These are phyloP conservation scores for Dromaius novaehollandiae DNA, from an alignment of 2,113 vertebrate species.

Conservation along the genomic window DNA sequence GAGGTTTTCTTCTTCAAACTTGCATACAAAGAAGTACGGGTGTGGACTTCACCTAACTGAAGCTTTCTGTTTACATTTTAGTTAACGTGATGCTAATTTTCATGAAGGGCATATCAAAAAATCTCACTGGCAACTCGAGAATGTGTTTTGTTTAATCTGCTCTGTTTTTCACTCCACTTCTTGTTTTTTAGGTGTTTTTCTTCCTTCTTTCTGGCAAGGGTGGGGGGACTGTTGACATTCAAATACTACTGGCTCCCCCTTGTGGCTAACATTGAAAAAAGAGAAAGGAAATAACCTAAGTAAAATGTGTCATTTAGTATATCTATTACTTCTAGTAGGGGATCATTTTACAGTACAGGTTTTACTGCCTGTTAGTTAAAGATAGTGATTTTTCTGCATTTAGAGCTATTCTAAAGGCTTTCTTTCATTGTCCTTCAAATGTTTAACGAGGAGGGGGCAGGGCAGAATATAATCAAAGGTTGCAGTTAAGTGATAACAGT, in stretches of 20 bases:
- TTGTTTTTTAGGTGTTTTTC: not conserved
- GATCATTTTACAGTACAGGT: not conserved
- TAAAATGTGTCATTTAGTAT: too few species aligned
- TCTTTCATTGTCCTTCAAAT: not conserved
- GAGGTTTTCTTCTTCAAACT: not conserved
- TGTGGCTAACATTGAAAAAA: not conserved
- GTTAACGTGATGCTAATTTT: not conserved
- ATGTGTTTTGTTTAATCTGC: not conserved
- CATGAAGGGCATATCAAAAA: not conserved
- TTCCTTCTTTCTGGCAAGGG: too few species aligned
- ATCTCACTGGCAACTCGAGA: not conserved
- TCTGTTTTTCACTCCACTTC: not conserved
- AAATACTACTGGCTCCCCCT: slow-evolving; percentile 30
- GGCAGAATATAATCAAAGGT: not conserved
- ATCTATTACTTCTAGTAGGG: not conserved
- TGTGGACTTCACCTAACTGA: not conserved
- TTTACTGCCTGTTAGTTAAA: not conserved
- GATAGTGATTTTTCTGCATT: not conserved
- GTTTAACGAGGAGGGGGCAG: accelerated
- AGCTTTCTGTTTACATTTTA: not conserved
- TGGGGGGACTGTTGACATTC: not conserved
- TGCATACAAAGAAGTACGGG: accelerated
- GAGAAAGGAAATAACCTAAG: not conserved
- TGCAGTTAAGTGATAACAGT: not conserved
- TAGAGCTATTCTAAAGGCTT: not conserved